Evolutionary conservation across 2,797 vertebrate species (phyloP).

Genomic region (Vireo griseus): DNA sequence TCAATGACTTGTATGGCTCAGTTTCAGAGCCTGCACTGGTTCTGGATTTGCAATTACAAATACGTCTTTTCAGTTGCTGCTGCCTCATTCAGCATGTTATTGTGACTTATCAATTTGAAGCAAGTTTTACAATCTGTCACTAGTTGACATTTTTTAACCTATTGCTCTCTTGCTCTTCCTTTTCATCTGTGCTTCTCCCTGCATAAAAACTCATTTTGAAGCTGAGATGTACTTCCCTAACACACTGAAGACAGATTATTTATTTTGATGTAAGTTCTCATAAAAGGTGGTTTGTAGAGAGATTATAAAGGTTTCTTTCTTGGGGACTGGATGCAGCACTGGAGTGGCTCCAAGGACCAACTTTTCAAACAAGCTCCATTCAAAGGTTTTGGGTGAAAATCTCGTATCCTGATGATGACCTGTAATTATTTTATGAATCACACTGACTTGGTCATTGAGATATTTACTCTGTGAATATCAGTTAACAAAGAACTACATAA

Average conservation of each 20-base stretch:
- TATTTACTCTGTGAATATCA: neutral
- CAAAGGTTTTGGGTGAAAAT: neutral
- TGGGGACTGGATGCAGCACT: neutral
- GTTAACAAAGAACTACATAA: neutral
- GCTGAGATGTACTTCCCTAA: neutral
- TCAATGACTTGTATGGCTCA: neutral
- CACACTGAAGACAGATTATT: neutral
- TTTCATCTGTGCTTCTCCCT: neutral
- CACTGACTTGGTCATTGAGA: neutral
- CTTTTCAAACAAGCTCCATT: neutral
- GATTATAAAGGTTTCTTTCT: neutral
- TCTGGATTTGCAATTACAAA: neutral
- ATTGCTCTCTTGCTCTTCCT: neutral
- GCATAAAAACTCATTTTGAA: neutral
- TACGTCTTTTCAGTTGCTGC: neutral
- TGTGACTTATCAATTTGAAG: neutral
- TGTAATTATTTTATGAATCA: neutral
- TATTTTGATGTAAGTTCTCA: neutral
- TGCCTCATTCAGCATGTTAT: neutral
- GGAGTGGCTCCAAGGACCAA: neutral
- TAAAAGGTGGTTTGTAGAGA: fast-evolving
- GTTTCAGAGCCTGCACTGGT: neutral
- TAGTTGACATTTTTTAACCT: neutral
- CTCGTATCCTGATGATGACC: neutral
- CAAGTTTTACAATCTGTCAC: neutral